A percentile compares a stretch with the other conserved stretches of the same genome.
These are phyloP conservation scores for Zosterops hypoxanthus DNA, from an alignment of 2,113 vertebrate species.

Conservation along the genomic window DNA sequence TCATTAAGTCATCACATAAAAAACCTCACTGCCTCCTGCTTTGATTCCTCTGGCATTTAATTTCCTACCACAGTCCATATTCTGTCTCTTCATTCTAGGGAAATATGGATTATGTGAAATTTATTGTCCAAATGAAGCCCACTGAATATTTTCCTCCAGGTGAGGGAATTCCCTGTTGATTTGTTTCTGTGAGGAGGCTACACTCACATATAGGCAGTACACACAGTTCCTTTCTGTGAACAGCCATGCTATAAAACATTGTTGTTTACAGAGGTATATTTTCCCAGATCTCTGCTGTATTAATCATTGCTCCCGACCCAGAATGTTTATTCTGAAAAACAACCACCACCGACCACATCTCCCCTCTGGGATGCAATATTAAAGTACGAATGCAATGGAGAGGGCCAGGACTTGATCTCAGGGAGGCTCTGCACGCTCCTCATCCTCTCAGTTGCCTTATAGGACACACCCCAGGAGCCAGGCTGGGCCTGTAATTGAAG, in stretches of 20 bases:
- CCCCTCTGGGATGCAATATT: not conserved
- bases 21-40: not conserved
- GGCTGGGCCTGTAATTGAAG: not conserved
- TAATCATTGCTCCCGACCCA: not conserved
- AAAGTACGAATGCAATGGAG: not conserved
- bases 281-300: not conserved
- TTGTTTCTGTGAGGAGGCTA: not conserved
- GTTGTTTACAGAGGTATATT: not conserved
- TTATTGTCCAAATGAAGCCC: not conserved
- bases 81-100: not conserved
- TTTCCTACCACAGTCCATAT: not conserved
- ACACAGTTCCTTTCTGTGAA: not conserved
- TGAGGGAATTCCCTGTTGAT: not conserved
- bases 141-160: not conserved
- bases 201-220: not conserved
- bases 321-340: conserved; percentile 11
- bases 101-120: not conserved
- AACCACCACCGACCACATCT: not conserved
- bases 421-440: not conserved
- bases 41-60: not conserved
- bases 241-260: not conserved
- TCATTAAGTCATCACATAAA: not conserved
- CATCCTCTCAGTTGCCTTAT: not conserved
- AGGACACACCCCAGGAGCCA: not conserved
- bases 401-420: not conserved